Evolutionary conservation across 2,113 vertebrate genomes (phyloP), one percentile per base, ranked within the genome.

Genomic region (Gambusia holbrooki): DNA sequence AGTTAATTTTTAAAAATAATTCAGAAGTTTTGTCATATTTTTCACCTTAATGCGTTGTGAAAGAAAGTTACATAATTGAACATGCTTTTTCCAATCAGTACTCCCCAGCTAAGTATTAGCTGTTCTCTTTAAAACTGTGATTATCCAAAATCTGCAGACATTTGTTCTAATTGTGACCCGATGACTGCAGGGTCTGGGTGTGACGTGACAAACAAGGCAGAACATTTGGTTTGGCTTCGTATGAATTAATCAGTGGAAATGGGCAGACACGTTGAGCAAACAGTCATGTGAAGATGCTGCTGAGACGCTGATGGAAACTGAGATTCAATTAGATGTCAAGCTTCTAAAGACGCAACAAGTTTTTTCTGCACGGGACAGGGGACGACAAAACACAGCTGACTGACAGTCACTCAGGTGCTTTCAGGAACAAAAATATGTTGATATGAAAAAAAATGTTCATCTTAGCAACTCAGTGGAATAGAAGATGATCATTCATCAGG

Each of bases 201-300:
- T 87, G 86, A 89, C 80, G 91, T 94, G 94, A 96, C 90, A 91
- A 95, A 94, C 95, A 93, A 88, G 84, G 93, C 94, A 95, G 95
- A 96, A 96, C 94, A 96, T 95, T 86, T 70, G 66, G 71, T 93
- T 90, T 95, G 94, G 94, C 93, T 66, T 90, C 82, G 68, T 88
- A 92, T 66, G 94, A 95, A 94, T 96, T 94, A 95, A 95, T 96
- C 93, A 93, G 91, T 87, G 92, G 87, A 93, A 94, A 87, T 84
- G 88, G 15, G 89, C 90, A 88, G 83, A 92, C 90, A 86, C 87
- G 93, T 92, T 68, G 81, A 92, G 93, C 92, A 92, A 93, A 95
- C 91, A 85, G 93, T 94, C 86, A 83, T 89, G 91, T 90, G 51
- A 83, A 91, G 92, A 73, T 79, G 92, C 75, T 76, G 92, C 92